Base-by-base conservation (phyloP, 2,113 vertebrate genomes). In the Hippocampus guttulatus region DNA sequence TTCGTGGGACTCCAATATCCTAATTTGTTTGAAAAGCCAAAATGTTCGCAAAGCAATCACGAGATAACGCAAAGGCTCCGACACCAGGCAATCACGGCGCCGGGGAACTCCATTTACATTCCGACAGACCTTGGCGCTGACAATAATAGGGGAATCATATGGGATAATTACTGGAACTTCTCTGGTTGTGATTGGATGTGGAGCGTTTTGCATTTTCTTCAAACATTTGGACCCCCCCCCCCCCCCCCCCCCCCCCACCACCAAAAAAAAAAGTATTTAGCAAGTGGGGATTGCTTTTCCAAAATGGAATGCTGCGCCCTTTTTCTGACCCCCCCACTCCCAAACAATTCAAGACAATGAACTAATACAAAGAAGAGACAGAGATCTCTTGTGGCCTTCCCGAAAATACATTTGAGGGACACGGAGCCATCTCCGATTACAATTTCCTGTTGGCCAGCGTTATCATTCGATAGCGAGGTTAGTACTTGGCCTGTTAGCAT, bases 321-420 rank as follows among this genome's bases (percentile, higher is more conserved):
- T 47, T 47, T 47, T 14, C 45, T 47, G 12, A 4, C 14, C 12
- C 79, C 67, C 73, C 73, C 60, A 47, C 33, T 1, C 33, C 33
- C 64, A 75, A 68, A 76, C 51, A 33, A 64, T 80, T 77, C 25
- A 21, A 77, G 12, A 47, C 45, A 47, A 47, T 47, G 33, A 6
- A 38, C 33, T 38, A 1, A 38, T 38, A 38, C 33, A 38, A 38
- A 38, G n/a, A n/a, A n/a, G n/a, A n/a, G n/a, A n/a, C n/a, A n/a
- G n/a, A n/a, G n/a, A n/a, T n/a, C n/a, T n/a, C n/a, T n/a, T n/a
- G n/a, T 38, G 33, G 33, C 33, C 33, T 38, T 38, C 33, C 33
- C 5, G 1, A 38, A 38, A 38, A 38, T 38, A 38, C 33, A 38
- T 38, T 38, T 38, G 33, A 6, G 33, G 33, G 33, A 38, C 5